Evolutionary conservation across 2,113 vertebrate genomes (phyloP).

Genomic region (Leucosticte australis): DNA sequence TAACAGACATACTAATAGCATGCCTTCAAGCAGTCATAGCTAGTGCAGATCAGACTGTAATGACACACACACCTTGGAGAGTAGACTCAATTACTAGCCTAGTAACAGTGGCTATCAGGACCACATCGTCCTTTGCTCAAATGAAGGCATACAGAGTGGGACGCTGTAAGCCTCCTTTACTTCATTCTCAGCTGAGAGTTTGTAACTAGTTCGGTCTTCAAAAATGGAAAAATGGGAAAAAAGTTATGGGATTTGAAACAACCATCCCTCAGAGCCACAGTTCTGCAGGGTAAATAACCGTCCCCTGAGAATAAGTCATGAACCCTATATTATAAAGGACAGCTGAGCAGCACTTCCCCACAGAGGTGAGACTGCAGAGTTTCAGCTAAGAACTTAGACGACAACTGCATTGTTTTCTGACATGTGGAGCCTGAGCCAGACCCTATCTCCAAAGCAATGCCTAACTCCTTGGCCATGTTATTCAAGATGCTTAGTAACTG

Average conservation of each 20-base stretch:
- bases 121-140: not conserved
- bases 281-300: not conserved
- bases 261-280: not conserved
- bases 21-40: not conserved
- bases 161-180: not conserved
- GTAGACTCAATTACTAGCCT: not conserved
- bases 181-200: not conserved
- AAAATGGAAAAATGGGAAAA: not conserved
- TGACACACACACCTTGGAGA: not conserved
- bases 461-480: not conserved
- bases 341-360: not conserved
- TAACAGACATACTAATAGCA: not conserved
- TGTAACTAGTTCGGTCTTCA: not conserved
- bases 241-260: not conserved
- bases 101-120: not conserved
- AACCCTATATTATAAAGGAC: not conserved
- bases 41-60: not conserved
- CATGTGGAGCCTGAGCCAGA: not conserved
- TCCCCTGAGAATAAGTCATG: not conserved
- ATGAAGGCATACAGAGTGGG: not conserved
- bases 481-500: conserved; percentile 22
- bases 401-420: not conserved
- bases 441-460: conserved; percentile 8
- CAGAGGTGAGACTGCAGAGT: not conserved
- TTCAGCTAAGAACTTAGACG: not conserved